Conservation (phyloP, 2,113 vertebrate genomes). For the Nansenia antarctica region DNA sequence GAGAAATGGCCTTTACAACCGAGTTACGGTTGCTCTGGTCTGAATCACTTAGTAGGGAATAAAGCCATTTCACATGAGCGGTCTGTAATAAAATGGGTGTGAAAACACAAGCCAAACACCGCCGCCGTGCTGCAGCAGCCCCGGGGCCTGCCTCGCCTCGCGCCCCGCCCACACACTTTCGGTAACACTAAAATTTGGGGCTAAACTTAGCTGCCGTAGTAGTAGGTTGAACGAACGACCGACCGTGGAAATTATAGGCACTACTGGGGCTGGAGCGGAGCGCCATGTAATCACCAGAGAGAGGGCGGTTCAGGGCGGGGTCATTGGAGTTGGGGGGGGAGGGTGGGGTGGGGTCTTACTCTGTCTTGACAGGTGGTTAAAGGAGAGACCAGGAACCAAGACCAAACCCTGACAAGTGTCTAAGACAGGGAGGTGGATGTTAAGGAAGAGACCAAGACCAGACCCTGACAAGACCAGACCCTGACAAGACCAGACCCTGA, state of each 20-base stretch:
- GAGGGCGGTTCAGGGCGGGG: slow-evolving; percentile 23
- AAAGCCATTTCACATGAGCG: slow-evolving; percentile 75
- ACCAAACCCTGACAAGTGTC: slow-evolving; percentile 39
- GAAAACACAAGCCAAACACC: slow-evolving; percentile 77
- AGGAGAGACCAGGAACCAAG: no score
- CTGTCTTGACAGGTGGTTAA: slow-evolving; percentile 59
- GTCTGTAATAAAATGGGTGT: slow-evolving; percentile 79
- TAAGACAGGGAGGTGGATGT: slow-evolving; percentile 5
- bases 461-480: no score
- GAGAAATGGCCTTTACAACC: slow-evolving; percentile 49
- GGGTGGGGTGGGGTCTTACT: slow-evolving; percentile 47
- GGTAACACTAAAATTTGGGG: slow-evolving; percentile 78
- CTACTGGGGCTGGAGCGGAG: slow-evolving; percentile 61
- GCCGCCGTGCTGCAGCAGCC: slow-evolving; percentile 67
- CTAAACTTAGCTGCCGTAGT: slow-evolving; percentile 79
- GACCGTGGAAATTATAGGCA: slow-evolving; percentile 79
- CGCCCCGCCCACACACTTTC: slow-evolving; percentile 82
- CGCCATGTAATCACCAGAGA: slow-evolving; percentile 75
- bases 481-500: no score
- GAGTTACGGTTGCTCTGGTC: slow-evolving; percentile 19
- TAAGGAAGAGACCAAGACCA: no score
- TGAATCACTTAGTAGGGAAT: slow-evolving; percentile 55
- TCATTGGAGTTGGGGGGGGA: no score
- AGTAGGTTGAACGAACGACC: slow-evolving; percentile 75
- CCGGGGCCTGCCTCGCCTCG: slow-evolving; percentile 63